phyloP scores from a whole-genome alignment of 2,797 vertebrate species.

The Myripristis jacobus region DNA sequence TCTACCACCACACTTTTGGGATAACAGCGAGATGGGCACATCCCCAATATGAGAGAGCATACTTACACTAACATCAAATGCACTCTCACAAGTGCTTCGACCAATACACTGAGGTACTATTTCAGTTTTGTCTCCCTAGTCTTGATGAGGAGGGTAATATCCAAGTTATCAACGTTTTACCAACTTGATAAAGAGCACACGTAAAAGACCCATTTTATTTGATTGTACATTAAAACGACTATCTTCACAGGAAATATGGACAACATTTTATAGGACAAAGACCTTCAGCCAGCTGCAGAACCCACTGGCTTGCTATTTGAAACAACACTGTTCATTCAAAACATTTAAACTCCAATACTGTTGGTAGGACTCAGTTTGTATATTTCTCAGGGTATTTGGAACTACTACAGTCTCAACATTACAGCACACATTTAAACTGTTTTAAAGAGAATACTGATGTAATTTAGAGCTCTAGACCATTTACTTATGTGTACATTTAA shows the following conservation, averaged over 20 bases:
- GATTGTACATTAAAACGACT: conserved; percentile 22
- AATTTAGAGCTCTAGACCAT: neutral
- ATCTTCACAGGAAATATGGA: conserved; percentile 2
- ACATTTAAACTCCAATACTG: conserved; percentile 38
- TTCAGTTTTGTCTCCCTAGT: neutral
- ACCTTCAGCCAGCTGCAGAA: conserved; percentile 11
- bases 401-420: neutral
- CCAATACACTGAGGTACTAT: conserved; percentile 2
- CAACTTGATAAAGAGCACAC: conserved; percentile 12
- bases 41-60: conserved; percentile 32
- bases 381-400: conserved; percentile 8
- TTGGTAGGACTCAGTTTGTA: neutral
- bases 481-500: conserved; percentile 7
- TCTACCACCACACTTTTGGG: conserved; percentile 10
- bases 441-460: conserved; percentile 24
- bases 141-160: neutral
- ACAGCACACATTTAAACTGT: conserved; percentile 13
- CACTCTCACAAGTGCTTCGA: conserved; percentile 9
- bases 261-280: neutral
- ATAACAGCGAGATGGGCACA: conserved; percentile 24
- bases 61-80: conserved; percentile 21
- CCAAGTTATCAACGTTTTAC: conserved; percentile 4
- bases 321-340: conserved; percentile 12
- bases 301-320: conserved; percentile 5
- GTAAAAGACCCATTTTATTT: conserved; percentile 22